phyloP scores from a whole-genome alignment of 1,140 invertebrate species.

The Apocrypta bakeri region DNA sequence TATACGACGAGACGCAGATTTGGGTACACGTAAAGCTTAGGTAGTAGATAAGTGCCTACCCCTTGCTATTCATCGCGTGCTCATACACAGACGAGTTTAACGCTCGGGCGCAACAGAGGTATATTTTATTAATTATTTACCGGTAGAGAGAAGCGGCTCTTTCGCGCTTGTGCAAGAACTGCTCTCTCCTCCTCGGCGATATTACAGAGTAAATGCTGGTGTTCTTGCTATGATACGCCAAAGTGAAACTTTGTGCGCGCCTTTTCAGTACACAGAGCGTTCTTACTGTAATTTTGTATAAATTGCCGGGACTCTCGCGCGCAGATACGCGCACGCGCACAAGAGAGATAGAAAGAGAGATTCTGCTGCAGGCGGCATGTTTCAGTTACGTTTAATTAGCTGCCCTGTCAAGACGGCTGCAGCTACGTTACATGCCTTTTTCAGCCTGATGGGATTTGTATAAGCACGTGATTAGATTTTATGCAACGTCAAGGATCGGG shows the following conservation, averaged over 20 bases:
- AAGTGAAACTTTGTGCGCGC: too few relatives aligned
- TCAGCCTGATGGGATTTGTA: background rate
- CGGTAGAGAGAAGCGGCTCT: background rate
- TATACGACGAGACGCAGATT: background rate
- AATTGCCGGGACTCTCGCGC: too few relatives aligned
- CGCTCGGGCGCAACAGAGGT: slow-evolving; percentile 8
- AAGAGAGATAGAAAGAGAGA: too few relatives aligned
- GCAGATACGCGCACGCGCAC: too few relatives aligned
- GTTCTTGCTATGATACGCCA: too few relatives aligned
- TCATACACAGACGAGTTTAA: slow-evolving; percentile 11
- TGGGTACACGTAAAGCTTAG: background rate
- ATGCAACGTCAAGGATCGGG: too few relatives aligned
- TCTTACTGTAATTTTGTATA: too few relatives aligned
- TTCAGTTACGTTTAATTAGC: background rate
- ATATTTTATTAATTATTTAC: slow-evolving; percentile 36
- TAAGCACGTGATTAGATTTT: too few relatives aligned
- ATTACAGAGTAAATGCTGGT: too few relatives aligned
- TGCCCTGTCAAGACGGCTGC: background rate
- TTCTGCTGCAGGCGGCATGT: background rate
- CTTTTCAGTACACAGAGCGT: too few relatives aligned
- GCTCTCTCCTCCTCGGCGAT: too few relatives aligned
- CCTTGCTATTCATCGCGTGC: background rate
- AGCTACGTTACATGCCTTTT: background rate
- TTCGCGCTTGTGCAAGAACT: too few relatives aligned
- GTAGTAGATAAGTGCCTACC: background rate